These are phyloP conservation scores for Microtus californicus DNA, from an alignment of 2,797 vertebrate species.

Conservation along the genomic window DNA sequence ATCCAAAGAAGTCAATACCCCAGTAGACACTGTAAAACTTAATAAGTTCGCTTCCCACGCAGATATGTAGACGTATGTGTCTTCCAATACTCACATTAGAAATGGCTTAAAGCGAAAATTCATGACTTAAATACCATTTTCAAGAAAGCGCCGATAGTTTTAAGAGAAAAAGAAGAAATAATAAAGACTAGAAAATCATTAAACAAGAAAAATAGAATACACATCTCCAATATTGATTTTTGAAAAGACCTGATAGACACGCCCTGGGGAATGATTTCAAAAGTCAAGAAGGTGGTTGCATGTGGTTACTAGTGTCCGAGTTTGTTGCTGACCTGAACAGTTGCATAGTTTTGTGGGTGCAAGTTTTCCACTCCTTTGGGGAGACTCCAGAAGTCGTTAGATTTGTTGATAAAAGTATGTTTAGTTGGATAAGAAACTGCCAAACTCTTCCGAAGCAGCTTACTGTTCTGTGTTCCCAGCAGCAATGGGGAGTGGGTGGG, in stretches of 20 bases:
- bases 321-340: neutral
- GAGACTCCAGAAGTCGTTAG: neutral
- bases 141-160: neutral
- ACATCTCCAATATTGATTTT: neutral
- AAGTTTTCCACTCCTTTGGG: neutral
- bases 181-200: neutral
- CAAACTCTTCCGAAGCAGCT: neutral
- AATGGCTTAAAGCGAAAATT: neutral
- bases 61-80: neutral
- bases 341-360: neutral
- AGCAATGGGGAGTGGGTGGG: neutral
- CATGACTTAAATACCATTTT: slow-evolving; percentile 1
- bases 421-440: neutral
- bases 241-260: neutral
- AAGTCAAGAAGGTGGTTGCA: neutral
- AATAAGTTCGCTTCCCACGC: neutral
- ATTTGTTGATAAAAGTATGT: neutral
- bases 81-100: neutral
- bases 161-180: neutral
- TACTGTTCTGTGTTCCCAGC: neutral
- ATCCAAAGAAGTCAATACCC: too few relatives aligned
- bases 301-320: neutral
- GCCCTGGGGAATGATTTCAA: neutral
- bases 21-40: neutral
- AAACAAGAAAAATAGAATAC: slow-evolving; percentile 20